Base-by-base conservation (phyloP, 2,113 vertebrate genomes). In the Nyctereutes procyonoides region DNA sequence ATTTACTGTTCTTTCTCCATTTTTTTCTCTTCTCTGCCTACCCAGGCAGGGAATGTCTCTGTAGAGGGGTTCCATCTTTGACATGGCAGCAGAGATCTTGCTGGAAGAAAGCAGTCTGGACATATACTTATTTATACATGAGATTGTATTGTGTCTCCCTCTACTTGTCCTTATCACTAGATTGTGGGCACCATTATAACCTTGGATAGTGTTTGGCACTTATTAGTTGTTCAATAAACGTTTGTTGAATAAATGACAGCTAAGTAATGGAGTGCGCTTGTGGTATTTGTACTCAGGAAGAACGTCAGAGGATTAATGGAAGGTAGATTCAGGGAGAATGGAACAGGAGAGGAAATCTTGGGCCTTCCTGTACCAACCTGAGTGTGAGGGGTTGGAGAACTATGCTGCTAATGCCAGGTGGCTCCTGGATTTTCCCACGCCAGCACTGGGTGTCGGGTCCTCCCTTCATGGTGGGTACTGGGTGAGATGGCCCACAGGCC, bases 141-240 rank as follows among this genome's bases (percentile, higher is more conserved):
- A 76, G 85, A 60, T 35, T 91, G 35, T 84, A 65, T 69, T 74
- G 16, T 73, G 73, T 26, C 71, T 83, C 19, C 58, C 76, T 90
- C 12, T 58, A 24, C 43, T 90, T 81, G 22, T 80, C 43, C 73
- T 38, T 86, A 22, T 88, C 53, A 56, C 63, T 88, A 85, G 79
- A 38, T 20, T 92, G n/a, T 87, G 69, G 81, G 35, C 35, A 74
- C 48, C 43, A 8, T 67, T 90, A 8, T 53, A 95, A 88, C 71
- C 20, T 48, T 73, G 73, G 69, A 84, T 65, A 82, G 67, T 67
- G n/a, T 43, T 93, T 92, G 35, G 62, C 56, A 16, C 87, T 3
- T 95, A 77, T 35, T 87, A 90, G 38, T 67, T 93, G 85, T 58
- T 95, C 62, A 84, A 1, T 93, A 88, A 93, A 60, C 65, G 71